Percentiles rank a stretch among this genome's conserved stretches.
phyloP scores from a whole-genome alignment of 2,797 vertebrate species.

The Tenualosa ilisha region DNA sequence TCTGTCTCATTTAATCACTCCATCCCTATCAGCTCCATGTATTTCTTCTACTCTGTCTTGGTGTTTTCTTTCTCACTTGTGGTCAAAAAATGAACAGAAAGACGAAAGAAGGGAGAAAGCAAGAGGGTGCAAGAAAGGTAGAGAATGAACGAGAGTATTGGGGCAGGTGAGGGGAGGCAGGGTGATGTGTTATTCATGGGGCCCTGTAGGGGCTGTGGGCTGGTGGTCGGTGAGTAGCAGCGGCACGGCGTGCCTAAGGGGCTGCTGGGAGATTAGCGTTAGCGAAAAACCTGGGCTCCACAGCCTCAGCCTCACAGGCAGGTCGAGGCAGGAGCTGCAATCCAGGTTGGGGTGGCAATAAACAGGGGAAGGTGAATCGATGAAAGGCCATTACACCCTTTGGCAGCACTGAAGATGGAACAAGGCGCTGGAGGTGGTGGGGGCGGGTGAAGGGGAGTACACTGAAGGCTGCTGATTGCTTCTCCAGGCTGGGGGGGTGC shows the following conservation, averaged over 20 bases:
- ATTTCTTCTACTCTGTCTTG: not conserved
- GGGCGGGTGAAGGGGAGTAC: slow-evolving; percentile 31
- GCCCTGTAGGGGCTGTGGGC: not conserved
- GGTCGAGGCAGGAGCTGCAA: not conserved
- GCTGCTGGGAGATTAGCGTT: not conserved
- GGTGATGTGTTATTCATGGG: slow-evolving; percentile 22
- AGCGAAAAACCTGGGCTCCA: not conserved
- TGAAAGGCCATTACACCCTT: slow-evolving; percentile 46
- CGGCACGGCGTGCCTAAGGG: not conserved
- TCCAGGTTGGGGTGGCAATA: slow-evolving; percentile 18
- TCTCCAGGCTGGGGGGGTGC: slow-evolving; percentile 9
- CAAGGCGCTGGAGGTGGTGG: slow-evolving; percentile 17
- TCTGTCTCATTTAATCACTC: not conserved
- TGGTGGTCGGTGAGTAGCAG: not conserved
- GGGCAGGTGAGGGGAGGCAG: not conserved
- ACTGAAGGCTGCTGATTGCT: slow-evolving; percentile 34
- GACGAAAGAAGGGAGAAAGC: not conserved
- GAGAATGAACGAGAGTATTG: not conserved
- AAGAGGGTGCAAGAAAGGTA: not conserved
- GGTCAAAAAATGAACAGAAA: slow-evolving; percentile 7
- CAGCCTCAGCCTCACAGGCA: not conserved
- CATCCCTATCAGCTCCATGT: not conserved
- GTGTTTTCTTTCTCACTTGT: not conserved
- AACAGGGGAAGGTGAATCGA: slow-evolving; percentile 40
- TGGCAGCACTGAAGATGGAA: not conserved